These are phyloP conservation scores for Corydoras sp. DNA, from an alignment of 2,113 vertebrate genomes.

Conservation along the genomic window DNA sequence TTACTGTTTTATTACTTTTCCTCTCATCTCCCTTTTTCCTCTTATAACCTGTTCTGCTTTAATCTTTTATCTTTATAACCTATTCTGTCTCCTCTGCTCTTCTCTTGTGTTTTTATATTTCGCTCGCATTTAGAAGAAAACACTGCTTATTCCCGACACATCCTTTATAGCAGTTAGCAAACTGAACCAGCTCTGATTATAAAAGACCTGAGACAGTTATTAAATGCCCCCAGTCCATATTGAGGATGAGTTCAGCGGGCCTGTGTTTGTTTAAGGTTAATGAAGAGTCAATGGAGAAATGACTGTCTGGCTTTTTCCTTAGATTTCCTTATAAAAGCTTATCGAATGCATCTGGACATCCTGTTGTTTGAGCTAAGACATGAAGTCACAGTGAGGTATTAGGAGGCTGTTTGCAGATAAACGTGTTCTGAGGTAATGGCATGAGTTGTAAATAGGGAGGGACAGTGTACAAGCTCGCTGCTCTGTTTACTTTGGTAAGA, in stretches of 20 bases:
- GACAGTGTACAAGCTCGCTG: conserved; percentile 19
- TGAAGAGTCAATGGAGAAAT: conserved; percentile 3
- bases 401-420: conserved; percentile 17
- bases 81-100: not conserved
- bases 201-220: no score
- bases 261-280: conserved; percentile 23
- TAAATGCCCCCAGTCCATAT: no score
- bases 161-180: no score
- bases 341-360: conserved; percentile 26
- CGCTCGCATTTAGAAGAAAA: no score
- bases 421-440: conserved; percentile 37
- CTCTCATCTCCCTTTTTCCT: not conserved
- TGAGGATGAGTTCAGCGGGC: conserved; percentile 1
- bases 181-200: no score
- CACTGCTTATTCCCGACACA: no score
- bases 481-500: conserved; percentile 38
- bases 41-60: not conserved
- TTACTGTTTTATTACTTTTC: not conserved
- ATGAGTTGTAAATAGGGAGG: conserved; percentile 40
- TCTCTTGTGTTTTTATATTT: not conserved
- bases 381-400: conserved; percentile 3
- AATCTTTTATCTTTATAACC: not conserved
- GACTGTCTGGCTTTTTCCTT: conserved; percentile 8
- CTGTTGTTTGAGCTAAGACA: conserved; percentile 12
- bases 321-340: conserved; percentile 21